Evolutionary conservation across 1,140 invertebrate species (phyloP), one percentile per base, ranked within the genome.

Genomic region (Drosophila grimshawi): DNA sequence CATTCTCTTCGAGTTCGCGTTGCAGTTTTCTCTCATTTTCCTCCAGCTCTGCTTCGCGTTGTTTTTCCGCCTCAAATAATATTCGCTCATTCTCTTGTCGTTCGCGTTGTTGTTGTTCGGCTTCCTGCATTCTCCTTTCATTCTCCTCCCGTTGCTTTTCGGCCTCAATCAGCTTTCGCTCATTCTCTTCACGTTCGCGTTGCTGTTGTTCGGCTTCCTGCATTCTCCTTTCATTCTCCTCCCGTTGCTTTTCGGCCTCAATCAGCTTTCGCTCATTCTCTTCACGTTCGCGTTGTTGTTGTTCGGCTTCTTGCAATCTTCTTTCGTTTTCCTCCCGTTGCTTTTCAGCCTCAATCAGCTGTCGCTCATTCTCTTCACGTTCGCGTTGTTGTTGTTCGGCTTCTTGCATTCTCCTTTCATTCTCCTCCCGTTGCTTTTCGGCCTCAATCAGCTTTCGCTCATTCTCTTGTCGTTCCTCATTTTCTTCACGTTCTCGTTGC

Each of bases 381-480:
- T 83, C 64, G 33, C 65, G 71, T 61, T 72, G 41, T 57, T 59
- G 43, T 35, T 75, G 59, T 33, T 56, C 32, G 11, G 46, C 60
- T 3, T 29, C 49, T 8, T 74, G 35, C 7, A 10, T 59, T 37
- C 39, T 27, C 64, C 56, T 27, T 60, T 11, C 19, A 39, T 64
- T 61, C 10, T 48, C 73, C 2, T 77, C 75, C 5, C 66, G 45
- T n/a, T 61, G 63, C 6, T 69, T 69, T 30, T 62, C 56, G 5
- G 78, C 64, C 37, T 80, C 69, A n/a, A 75, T 27, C 4, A 78
- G 59, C 48, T 78, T 72, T 49, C 69, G 55, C 19, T 75, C 67
- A 6, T 49, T 69, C 51, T 78, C 80, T 30, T 66, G 69, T 2
- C 45, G 43, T 43, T 83, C 19, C 19, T 19, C 19, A 19, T 19